Evolutionary conservation across 2,797 vertebrate genomes (phyloP), one percentile per base, ranked within the genome.

Genomic region (Macrochelys suwanniensis): DNA sequence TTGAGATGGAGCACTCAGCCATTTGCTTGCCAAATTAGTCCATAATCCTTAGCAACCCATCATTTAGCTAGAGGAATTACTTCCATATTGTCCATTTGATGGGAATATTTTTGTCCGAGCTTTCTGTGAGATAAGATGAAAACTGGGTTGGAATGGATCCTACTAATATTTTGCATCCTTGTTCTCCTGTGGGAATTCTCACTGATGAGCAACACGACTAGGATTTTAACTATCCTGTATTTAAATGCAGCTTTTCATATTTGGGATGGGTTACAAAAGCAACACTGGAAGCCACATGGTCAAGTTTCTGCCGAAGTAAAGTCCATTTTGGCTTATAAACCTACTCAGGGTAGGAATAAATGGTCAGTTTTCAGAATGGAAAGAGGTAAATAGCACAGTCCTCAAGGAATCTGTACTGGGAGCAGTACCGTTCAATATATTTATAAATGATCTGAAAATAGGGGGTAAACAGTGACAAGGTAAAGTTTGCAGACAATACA

Each of bases 111-210:
- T 78, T 93, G 49, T 92, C 91, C 78, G 93, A 91, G 86, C 78
- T 87, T 49, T 76, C 37, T 19, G 37, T 85, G 80, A 93, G 88
- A 82, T 21, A 84, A 92, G 92, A 96, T 15, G 37, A 87, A 91
- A 91, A 87, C 82, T 54, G 82, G 16, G 79, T 94, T 93, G 83
- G 91, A 93, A 90, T 25, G 7, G 5, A 50, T 28, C 89, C 45
- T 92, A 15, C 33, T 87, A 76, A 19, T 83, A 89, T 89, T 56
- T 95, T 87, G 94, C 79, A 89, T 84, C 83, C 95, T 78, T 79
- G 74, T 42, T 80, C 54, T 59, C 82, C 76, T 33, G 33, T 89
- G 81, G 87, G 89, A 56, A 84, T 84, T 92, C 42, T 56, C 28
- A 86, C 1, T 26, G 31, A 49, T 57, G 84, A 71, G 80, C 89